phyloP scores from a whole-genome alignment of 2,797 vertebrate species.

The Odontamblyopus rebecca region DNA sequence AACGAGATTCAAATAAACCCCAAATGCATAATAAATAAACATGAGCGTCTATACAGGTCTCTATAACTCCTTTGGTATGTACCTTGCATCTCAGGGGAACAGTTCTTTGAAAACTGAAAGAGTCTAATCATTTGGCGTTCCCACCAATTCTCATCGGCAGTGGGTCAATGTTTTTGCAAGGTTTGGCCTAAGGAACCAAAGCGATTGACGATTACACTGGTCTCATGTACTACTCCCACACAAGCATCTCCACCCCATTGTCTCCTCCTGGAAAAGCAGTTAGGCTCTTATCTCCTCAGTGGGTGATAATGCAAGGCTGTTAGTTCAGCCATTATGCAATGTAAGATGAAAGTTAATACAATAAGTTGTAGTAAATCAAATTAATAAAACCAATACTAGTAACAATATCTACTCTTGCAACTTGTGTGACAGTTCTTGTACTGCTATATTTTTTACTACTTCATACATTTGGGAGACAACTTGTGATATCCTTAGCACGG shows the following conservation, averaged over 20 bases:
- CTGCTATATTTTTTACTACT: no score
- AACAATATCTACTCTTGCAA: no score
- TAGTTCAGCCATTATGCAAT: conserved; percentile 58
- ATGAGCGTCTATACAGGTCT: conserved; percentile 52
- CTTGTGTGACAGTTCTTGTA: no score
- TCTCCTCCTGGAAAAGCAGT: conserved; percentile 77
- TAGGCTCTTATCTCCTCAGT: conserved; percentile 55
- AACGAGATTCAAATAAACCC: conserved; percentile 54
- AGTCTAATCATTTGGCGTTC: conserved; percentile 62
- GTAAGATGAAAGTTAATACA: background rate
- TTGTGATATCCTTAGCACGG: no score
- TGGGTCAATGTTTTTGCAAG: conserved; percentile 6
- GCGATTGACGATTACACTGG: conserved; percentile 67
- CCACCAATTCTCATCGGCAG: conserved; percentile 65
- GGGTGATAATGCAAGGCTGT: conserved; percentile 71
- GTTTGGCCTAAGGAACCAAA: conserved; percentile 58
- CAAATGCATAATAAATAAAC: conserved; percentile 59
- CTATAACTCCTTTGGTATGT: conserved; percentile 60
- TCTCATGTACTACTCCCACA: conserved; percentile 49
- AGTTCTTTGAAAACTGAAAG: conserved; percentile 50
- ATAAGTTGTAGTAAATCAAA: background rate
- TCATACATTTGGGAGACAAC: no score
- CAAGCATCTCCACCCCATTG: conserved; percentile 55
- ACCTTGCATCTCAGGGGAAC: conserved; percentile 55
- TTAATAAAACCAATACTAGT: no score